Conservation (phyloP, 2,888 invertebrate genomes). For the Plusia festucae region DNA sequence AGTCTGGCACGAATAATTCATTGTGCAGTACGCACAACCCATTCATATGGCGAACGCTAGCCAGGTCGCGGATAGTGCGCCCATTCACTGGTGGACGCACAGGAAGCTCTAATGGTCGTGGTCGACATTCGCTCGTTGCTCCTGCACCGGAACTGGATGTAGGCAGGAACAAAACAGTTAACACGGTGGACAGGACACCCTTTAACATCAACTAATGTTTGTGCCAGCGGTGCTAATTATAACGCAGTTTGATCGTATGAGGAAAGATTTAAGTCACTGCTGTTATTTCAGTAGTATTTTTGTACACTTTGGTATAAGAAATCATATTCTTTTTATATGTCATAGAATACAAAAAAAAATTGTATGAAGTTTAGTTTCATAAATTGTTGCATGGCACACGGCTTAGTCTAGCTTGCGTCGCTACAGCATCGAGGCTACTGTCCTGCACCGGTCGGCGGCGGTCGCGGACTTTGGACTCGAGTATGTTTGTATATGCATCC, state of each 20-base stretch:
- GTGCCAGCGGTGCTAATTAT: constrained; percentile 15
- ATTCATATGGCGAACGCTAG: constrained; percentile 78
- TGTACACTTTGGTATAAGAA: not conserved
- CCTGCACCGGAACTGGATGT: constrained; percentile 81
- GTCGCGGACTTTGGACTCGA: constrained; percentile 83
- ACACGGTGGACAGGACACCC: constrained; percentile 60
- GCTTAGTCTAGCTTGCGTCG: constrained; percentile 52
- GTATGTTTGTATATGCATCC: constrained; percentile 79
- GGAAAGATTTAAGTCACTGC: not conserved
- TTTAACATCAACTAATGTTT: constrained; percentile 41
- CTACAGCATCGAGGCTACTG: constrained; percentile 73
- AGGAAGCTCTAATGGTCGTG: constrained; percentile 83
- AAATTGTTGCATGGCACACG: constrained; percentile 25
- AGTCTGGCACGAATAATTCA: constrained; percentile 84
- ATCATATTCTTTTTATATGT: constrained; percentile 7
- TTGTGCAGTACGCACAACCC: constrained; percentile 77
- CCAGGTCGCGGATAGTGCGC: constrained; percentile 71
- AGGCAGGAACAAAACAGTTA: constrained; percentile 82
- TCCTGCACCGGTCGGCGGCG: constrained; percentile 70
- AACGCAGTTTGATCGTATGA: constrained; percentile 6
- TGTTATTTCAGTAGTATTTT: not conserved
- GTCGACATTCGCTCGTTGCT: constrained; percentile 68
- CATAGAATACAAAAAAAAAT: constrained; percentile 3
- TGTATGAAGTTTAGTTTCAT: constrained; percentile 12
- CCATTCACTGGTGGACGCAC: constrained; percentile 75